Conservation (phyloP, 2,888 invertebrate species). For the Hyposoter didymator region DNA sequence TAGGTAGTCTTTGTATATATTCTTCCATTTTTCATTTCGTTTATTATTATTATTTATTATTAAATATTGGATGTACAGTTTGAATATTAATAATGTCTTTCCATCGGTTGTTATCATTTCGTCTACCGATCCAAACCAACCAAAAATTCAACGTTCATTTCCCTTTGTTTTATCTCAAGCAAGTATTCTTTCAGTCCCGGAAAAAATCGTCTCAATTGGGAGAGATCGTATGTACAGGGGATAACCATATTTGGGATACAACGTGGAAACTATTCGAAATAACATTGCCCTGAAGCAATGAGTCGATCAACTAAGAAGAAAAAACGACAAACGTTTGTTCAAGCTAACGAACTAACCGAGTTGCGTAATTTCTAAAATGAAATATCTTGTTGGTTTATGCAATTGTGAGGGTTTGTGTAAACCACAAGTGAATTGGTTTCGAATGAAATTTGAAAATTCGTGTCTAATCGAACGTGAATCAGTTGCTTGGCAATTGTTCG, state of each 20-base stretch:
- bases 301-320: conserved; percentile 58
- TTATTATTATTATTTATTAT: conserved; percentile 54
- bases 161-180: conserved; percentile 45
- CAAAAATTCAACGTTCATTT: conserved; percentile 45
- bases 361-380: background rate
- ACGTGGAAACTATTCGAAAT: conserved; percentile 62
- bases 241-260: conserved; percentile 61
- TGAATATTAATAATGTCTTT: conserved; percentile 59
- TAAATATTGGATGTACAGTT: conserved; percentile 76
- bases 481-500: background rate
- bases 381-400: background rate
- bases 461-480: background rate
- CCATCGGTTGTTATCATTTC: conserved; percentile 35
- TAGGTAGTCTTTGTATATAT: conserved; percentile 71
- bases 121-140: conserved; percentile 48
- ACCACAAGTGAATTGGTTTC: background rate
- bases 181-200: conserved; percentile 73
- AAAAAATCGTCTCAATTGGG: conserved; percentile 58
- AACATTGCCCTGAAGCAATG: conserved; percentile 61
- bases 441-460: background rate
- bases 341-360: conserved; percentile 39
- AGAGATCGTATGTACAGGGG: conserved; percentile 58
- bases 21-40: conserved; percentile 47
- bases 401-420: background rate
- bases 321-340: conserved; percentile 17